Evolutionary conservation across 2,113 vertebrate genomes (phyloP).

Genomic region (Odobenus rosmarus): DNA sequence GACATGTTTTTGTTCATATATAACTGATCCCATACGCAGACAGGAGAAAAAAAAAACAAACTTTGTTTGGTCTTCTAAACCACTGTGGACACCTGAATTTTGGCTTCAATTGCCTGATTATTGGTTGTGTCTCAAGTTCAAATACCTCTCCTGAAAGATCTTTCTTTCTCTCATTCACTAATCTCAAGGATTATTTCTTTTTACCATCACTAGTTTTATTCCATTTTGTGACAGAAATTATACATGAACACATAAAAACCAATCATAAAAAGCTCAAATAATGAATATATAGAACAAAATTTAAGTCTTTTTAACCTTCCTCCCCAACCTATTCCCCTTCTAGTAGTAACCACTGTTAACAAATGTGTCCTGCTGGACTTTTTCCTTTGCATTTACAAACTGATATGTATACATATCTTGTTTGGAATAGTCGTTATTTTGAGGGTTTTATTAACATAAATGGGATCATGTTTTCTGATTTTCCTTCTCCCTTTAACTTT

Average conservation of each 20-base stretch:
- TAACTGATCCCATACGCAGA: neutral
- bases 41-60: accelerated
- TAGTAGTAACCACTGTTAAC: neutral
- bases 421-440: neutral
- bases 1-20: neutral
- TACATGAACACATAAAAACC: neutral
- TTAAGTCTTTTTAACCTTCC: neutral
- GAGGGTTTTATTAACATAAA: neutral
- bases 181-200: neutral
- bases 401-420: neutral
- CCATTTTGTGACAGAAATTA: neutral
- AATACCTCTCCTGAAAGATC: neutral
- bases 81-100: neutral
- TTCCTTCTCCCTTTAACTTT: neutral
- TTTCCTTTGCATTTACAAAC: neutral
- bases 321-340: neutral
- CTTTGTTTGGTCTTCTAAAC: neutral
- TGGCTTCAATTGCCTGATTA: neutral
- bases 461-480: neutral
- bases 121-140: neutral
- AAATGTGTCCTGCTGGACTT: neutral
- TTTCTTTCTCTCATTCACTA: neutral
- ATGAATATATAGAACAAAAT: neutral
- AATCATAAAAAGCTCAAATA: neutral
- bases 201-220: neutral